Conservation (phyloP, 2,888 invertebrate species). For the Erebia ligea region DNA sequence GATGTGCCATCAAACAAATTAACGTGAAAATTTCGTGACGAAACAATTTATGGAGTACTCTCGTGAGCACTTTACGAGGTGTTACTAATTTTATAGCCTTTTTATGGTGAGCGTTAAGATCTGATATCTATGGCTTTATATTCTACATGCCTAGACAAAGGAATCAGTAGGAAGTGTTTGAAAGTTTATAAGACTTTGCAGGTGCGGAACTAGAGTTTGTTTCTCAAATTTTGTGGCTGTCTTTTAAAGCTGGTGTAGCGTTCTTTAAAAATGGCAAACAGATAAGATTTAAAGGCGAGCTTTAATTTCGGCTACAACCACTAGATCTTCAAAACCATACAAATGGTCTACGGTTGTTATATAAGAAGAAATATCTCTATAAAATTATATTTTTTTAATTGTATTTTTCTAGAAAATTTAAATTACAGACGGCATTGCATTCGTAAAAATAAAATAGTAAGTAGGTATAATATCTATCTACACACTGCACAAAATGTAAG, state of each 20-base stretch:
- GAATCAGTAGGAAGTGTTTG: not conserved
- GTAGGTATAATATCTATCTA: not conserved
- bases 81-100: slow-evolving; percentile 11
- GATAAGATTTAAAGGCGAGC: too few species aligned
- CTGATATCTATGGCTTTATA: not conserved
- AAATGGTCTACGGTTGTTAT: not conserved
- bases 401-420: not conserved
- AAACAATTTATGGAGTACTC: slow-evolving; percentile 17
- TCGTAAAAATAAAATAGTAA: not conserved
- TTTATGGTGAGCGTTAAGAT: slow-evolving; percentile 9
- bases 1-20: slow-evolving; percentile 5
- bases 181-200: not conserved
- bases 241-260: too few species aligned
- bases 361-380: not conserved
- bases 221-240: not conserved
- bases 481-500: slow-evolving; percentile 13
- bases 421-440: not conserved
- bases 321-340: too few species aligned
- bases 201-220: not conserved
- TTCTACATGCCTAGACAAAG: slow-evolving; percentile 7
- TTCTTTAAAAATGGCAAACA: not conserved
- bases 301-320: too few species aligned
- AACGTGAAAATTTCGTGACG: slow-evolving; percentile 18
- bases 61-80: slow-evolving; percentile 19
- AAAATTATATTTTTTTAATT: too few species aligned